phyloP scores from a whole-genome alignment of 2,797 vertebrate species.

The Danio tinwini region DNA sequence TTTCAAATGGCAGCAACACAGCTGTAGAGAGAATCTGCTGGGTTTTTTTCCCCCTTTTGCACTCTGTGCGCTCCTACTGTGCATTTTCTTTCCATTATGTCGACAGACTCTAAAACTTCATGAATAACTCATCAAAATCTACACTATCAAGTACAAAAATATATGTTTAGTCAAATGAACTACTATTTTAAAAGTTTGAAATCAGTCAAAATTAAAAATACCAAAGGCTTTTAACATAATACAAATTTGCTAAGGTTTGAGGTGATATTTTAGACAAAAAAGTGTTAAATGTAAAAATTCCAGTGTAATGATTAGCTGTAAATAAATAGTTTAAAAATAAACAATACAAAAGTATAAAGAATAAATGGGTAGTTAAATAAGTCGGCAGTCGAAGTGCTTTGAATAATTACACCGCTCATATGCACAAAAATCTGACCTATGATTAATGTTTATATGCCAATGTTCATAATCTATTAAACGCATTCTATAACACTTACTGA shows the following conservation, averaged over 20 bases:
- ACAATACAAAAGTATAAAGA: constrained; percentile 1
- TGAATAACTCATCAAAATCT: constrained; percentile 60
- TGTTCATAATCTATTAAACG: neutral
- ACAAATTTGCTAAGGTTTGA: neutral
- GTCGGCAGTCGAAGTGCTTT: neutral
- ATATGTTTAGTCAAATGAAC: constrained; percentile 1
- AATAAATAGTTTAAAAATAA: neutral
- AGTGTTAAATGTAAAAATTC: neutral
- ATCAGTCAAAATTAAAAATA: neutral
- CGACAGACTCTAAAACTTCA: constrained; percentile 40
- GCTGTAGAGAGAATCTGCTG: constrained; percentile 66
- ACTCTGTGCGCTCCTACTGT: neutral
- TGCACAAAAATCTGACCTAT: neutral
- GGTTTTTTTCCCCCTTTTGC: constrained; percentile 47
- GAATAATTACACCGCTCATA: neutral
- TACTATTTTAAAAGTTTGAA: constrained; percentile 22
- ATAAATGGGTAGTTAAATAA: neutral
- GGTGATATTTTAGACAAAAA: neutral
- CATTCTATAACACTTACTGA: neutral
- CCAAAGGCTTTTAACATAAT: constrained; percentile 22
- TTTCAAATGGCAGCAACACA: constrained; percentile 74
- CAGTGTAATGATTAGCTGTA: neutral
- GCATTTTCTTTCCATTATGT: neutral
- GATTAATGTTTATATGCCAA: neutral
- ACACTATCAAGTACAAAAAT: constrained; percentile 43